Evolutionary conservation across 2,113 vertebrate species (phyloP).

Genomic region (human): GRCh38 chr5:105282501-105283000

Average conservation of each 20-base stretch:
- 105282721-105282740: not conserved
- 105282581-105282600: not conserved
- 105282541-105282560: not conserved
- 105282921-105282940: not conserved
- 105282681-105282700: slow-evolving; percentile 31
- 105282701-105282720: not conserved
- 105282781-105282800: not conserved
- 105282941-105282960: not conserved
- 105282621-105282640: not conserved
- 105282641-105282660: not conserved
- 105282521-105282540: not conserved
- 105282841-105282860: not conserved
- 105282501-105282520: not conserved
- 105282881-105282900: not conserved
- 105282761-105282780: not conserved
- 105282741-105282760: not conserved
- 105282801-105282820: not conserved
- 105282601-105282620: not conserved
- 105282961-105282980: slow-evolving; percentile 4
- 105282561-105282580: not conserved
- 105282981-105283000: not conserved
- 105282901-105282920: not conserved
- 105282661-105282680: not conserved
- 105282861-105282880: not conserved
- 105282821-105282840: slow-evolving; percentile 7